Evolutionary conservation across 2,797 vertebrate species (phyloP), one percentile per base, ranked within the genome.

Genomic region (Pterois miles): DNA sequence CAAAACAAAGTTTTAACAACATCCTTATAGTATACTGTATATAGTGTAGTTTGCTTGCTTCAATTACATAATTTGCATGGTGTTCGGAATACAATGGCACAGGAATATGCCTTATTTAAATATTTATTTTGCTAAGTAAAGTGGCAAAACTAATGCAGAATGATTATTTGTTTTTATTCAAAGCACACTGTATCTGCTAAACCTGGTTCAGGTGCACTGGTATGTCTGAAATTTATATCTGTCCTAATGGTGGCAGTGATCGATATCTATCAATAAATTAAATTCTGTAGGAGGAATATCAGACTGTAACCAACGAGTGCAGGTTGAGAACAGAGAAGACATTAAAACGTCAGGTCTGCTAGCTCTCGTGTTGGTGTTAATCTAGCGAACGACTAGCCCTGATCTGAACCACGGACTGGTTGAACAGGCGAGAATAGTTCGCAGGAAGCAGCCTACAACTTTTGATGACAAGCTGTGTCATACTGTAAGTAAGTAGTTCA

Each of bases 331-430:
- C 90, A 93, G 88, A 91, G 67, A 0, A 31, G 83, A 46, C 25
- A 52, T 8, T 50, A 0, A 20, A 20, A 25, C 0, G 70, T 63
- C 91, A 12, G 1, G 78, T 82, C 90, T 88, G 91, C 70, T 66
- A 57, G 80, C 65, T 93, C 93, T 93, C 88, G 1, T 92, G 86
- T 85, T 87, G 89, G 92, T 52, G 27, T 92, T 62, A 2, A 78
- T 94, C 79, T 93, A 86, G 92, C 91, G 85, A 93, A 94, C 86
- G 13, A 74, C 91, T 92, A 94, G 92, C 93, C 88, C 92, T 86
- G 91, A 82, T 66, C 62, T 31, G 88, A 63, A 92, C 92, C 93
- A 95, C 16, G 1, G 58, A 90, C 23, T 1, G 92, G 85, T 81
- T 80, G 7, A 88, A 78, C 93, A 94, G 94, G 88, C 84, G 90